phyloP scores from a whole-genome alignment of 2,888 invertebrate genomes.

The Pachydiplax longipennis region DNA sequence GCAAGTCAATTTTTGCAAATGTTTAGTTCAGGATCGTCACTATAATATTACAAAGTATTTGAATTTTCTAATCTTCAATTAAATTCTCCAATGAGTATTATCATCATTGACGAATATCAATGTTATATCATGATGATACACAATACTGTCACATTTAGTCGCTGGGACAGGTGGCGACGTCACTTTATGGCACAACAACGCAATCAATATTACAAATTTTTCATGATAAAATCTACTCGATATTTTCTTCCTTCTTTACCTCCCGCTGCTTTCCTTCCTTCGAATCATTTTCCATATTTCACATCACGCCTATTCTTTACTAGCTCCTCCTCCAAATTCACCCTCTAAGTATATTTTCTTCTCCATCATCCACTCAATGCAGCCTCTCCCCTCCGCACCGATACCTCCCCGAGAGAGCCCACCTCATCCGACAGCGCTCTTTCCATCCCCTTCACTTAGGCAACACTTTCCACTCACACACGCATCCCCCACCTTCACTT shows the following conservation, averaged over 20 bases:
- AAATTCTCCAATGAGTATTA: too few relatives aligned
- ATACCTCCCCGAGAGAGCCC: not conserved
- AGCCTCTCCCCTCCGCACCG: not conserved
- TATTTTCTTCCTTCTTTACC: not conserved
- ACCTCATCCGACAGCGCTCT: slow-evolving; percentile 32
- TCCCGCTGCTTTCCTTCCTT: not conserved
- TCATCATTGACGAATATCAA: too few relatives aligned
- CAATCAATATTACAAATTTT: too few relatives aligned
- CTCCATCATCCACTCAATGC: not conserved
- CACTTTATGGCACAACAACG: too few relatives aligned
- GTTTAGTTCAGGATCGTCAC: too few relatives aligned
- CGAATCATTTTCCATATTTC: not conserved
- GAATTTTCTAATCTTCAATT: too few relatives aligned
- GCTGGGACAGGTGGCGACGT: too few relatives aligned
- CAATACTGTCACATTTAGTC: too few relatives aligned
- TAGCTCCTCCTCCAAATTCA: not conserved
- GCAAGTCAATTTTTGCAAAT: too few relatives aligned
- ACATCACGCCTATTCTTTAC: not conserved
- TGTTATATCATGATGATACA: too few relatives aligned
- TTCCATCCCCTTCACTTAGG: slow-evolving; percentile 17
- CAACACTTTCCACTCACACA: not conserved
- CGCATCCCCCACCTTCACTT: not conserved
- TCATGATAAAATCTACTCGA: too few relatives aligned
- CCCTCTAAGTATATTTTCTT: not conserved
- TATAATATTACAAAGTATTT: too few relatives aligned